Conservation (phyloP, 2,113 vertebrate genomes). For the Toxotes jaculatrix region DNA sequence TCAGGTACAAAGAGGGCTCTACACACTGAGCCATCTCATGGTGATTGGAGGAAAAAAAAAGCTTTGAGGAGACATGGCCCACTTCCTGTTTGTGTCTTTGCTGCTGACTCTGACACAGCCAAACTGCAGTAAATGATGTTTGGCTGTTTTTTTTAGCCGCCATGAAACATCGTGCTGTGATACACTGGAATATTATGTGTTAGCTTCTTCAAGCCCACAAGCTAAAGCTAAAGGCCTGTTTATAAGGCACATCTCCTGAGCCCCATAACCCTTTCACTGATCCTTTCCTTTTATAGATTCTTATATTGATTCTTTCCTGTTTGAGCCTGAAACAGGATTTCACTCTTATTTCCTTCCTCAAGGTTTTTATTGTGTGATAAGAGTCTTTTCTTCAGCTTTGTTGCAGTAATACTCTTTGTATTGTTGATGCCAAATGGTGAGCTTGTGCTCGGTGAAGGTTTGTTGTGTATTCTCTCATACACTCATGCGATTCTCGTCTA, state of each 20-base stretch:
- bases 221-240: background rate
- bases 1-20: background rate
- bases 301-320: conserved; percentile 17
- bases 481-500: background rate
- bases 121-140: background rate
- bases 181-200: no score
- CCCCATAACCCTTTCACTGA: background rate
- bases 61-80: background rate
- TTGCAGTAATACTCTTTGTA: background rate
- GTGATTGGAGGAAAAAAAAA: background rate
- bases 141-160: no score
- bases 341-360: conserved; percentile 25
- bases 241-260: background rate
- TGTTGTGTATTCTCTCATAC: no score
- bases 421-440: background rate
- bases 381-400: background rate
- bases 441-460: background rate
- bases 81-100: conserved; percentile 15
- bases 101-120: background rate
- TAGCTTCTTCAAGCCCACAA: background rate
- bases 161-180: no score
- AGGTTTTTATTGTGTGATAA: conserved; percentile 8
- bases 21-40: background rate
- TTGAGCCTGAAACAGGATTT: background rate
- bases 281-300: background rate